These are phyloP conservation scores for Pristionchus maxplancki DNA, from an alignment of 2,888 invertebrate genomes.

Conservation along the genomic window DNA sequence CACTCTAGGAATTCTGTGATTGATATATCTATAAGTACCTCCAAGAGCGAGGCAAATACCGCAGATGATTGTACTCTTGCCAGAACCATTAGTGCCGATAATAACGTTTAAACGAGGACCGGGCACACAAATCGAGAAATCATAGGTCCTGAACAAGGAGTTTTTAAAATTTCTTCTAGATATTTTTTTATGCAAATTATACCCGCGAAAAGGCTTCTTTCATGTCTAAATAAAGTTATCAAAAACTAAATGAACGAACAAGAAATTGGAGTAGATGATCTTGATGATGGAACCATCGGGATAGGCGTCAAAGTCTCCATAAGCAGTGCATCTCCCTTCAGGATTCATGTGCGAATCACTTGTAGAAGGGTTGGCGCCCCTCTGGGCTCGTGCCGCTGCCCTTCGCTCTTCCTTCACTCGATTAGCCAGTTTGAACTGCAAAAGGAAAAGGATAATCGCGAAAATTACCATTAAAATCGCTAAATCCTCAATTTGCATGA, in stretches of 20 bases:
- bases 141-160: slow-evolving; percentile 65
- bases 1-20: background rate
- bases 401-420: slow-evolving; percentile 7
- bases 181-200: too few relatives aligned
- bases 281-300: slow-evolving; percentile 65
- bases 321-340: background rate
- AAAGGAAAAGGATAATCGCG: background rate
- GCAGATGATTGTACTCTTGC: slow-evolving; percentile 74
- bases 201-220: background rate
- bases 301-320: slow-evolving; percentile 32
- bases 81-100: slow-evolving; percentile 73
- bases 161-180: too few relatives aligned
- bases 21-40: slow-evolving; percentile 53
- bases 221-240: background rate
- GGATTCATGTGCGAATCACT: background rate
- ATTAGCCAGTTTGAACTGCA: slow-evolving; percentile 1
- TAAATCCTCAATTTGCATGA: background rate
- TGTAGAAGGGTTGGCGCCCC: background rate
- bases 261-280: slow-evolving; percentile 64
- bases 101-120: slow-evolving; percentile 71
- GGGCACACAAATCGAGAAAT: slow-evolving; percentile 60
- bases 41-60: slow-evolving; percentile 74
- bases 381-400: background rate
- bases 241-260: slow-evolving; percentile 59
- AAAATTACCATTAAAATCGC: background rate